Percentiles rank a stretch among this genome's conserved stretches.
phyloP scores from a whole-genome alignment of 2,888 invertebrate genomes.

The Cylloceria caligata region DNA sequence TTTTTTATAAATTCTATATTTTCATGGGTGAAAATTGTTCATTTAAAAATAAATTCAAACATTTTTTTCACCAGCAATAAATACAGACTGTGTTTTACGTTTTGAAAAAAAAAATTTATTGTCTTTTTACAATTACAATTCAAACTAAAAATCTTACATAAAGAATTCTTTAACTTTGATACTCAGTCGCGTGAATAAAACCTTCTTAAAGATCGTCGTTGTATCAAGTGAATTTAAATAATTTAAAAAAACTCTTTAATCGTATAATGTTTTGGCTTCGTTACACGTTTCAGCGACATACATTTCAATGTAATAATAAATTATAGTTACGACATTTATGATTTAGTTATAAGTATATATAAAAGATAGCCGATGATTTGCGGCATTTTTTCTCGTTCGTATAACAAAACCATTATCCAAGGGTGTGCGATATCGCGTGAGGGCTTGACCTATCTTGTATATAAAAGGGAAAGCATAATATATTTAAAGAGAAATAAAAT shows the following conservation, averaged over 20 bases:
- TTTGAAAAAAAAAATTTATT: no score
- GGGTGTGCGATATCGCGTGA: conserved; percentile 25
- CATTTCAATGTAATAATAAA: not conserved
- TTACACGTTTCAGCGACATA: not conserved
- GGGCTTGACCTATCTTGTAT: conserved; percentile 41
- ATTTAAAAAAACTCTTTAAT: no score
- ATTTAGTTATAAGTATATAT: no score
- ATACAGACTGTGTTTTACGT: not conserved
- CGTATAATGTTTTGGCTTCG: no score
- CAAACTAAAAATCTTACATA: no score
- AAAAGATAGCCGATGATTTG: not conserved
- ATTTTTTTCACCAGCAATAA: not conserved
- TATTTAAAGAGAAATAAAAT: conserved; percentile 33
- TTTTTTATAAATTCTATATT: not conserved
- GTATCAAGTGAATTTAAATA: not conserved
- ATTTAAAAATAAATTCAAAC: not conserved
- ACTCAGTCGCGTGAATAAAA: no score
- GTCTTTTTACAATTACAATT: no score
- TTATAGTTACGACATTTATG: not conserved
- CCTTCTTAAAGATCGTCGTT: no score
- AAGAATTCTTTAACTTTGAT: no score
- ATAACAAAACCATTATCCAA: conserved; percentile 22
- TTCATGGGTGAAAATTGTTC: not conserved
- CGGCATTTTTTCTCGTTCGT: conserved; percentile 18
- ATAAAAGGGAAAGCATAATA: conserved; percentile 39